Percentiles rank a stretch among this genome's conserved stretches.
phyloP scores from a whole-genome alignment of 2,888 invertebrate genomes.

The Cancer borealis region DNA sequence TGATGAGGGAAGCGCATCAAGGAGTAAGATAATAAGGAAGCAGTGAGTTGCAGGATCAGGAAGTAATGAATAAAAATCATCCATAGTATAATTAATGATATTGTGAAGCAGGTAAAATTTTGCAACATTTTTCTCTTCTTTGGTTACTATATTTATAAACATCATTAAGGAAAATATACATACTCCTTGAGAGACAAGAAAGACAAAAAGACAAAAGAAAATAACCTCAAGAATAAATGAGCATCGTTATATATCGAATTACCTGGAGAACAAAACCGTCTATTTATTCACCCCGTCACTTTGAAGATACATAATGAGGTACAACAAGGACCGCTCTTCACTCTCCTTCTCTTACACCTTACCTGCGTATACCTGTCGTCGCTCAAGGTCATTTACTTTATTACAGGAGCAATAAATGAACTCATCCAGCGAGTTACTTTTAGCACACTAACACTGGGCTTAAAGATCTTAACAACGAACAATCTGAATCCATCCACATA shows the following conservation, averaged over 20 bases:
- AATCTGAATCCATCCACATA: too few relatives aligned
- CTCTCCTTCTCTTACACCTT: background rate
- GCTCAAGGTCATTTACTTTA: background rate
- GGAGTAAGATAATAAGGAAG: background rate
- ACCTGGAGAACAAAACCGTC: background rate
- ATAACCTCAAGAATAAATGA: background rate
- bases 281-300: background rate
- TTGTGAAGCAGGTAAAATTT: background rate
- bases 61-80: background rate
- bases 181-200: too few relatives aligned
- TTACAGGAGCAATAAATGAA: background rate
- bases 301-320: background rate
- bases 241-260: background rate
- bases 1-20: background rate
- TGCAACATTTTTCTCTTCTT: background rate
- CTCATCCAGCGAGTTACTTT: background rate
- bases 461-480: too few relatives aligned
- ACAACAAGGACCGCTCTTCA: background rate
- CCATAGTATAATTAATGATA: background rate
- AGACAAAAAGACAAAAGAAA: too few relatives aligned
- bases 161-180: background rate
- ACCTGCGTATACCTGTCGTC: too few relatives aligned
- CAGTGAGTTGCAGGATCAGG: background rate
- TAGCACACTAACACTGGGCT: too few relatives aligned
- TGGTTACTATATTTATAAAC: background rate